Percentiles rank a stretch among this genome's conserved stretches.
phyloP scores from a whole-genome alignment of 37 sponge, comb jelly and placozoan genomes.

The Axinella damicornis region DNA sequence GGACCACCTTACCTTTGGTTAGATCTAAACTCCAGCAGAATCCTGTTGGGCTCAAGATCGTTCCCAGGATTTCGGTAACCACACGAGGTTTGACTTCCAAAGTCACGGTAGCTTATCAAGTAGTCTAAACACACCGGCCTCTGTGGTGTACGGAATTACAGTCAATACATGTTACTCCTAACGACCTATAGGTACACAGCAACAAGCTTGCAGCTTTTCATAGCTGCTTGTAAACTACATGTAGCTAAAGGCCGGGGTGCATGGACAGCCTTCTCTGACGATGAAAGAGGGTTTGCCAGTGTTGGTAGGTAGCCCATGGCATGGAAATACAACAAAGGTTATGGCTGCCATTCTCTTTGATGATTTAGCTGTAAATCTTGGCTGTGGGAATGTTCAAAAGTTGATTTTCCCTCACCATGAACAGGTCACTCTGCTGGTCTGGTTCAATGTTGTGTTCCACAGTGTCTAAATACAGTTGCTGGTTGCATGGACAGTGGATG shows the following conservation, averaged over 20 bases:
- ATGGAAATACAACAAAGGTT: no score
- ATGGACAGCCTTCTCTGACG: no score
- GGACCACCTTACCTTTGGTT: constrained; percentile 43
- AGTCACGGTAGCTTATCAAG: constrained; percentile 31
- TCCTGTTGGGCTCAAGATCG: constrained; percentile 39
- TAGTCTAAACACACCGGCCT: constrained; percentile 53
- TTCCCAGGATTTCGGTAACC: neutral
- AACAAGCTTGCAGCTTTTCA: no score
- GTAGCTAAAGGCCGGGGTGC: no score
- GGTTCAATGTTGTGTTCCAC: constrained; percentile 45
- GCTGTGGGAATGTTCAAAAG: neutral
- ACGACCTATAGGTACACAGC: no score
- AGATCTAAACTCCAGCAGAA: constrained; percentile 47
- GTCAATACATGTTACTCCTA: no score
- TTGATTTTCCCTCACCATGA: neutral
- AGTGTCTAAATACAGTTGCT: constrained; percentile 42
- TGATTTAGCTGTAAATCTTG: no score
- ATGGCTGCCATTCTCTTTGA: no score
- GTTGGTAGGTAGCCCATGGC: no score
- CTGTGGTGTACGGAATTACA: no score
- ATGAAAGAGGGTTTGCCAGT: no score
- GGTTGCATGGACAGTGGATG: constrained; percentile 26
- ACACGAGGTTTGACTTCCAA: constrained; percentile 38
- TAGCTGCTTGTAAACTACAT: no score
- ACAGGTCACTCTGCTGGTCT: neutral